A percentile compares a stretch with the other conserved stretches of the same genome.
Evolutionary conservation across 2,113 vertebrate species (phyloP).

Genomic region (Ptilonorhynchus violaceus): DNA sequence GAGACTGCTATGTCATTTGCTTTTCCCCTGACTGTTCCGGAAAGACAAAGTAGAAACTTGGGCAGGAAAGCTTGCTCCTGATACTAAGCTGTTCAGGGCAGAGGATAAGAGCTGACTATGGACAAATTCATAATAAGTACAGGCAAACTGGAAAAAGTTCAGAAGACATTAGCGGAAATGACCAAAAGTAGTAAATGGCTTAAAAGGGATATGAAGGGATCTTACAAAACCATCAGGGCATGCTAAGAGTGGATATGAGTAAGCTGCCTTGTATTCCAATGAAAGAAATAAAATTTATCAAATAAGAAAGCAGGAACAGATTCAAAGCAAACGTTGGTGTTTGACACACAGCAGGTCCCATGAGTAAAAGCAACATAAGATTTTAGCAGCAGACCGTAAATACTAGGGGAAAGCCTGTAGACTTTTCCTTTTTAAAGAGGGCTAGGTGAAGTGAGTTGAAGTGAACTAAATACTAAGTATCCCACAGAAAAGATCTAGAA

Average conservation of each 20-base stretch:
- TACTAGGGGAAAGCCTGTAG: not conserved
- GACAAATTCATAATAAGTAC: not conserved
- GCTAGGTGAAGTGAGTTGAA: not conserved
- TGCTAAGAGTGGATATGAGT: not conserved
- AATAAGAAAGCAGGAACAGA: not conserved
- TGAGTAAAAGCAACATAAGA: not conserved
- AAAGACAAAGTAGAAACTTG: not conserved
- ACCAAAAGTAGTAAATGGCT: not conserved
- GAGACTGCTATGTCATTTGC: not conserved
- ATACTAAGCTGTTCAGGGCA: not conserved
- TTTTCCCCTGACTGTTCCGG: not conserved
- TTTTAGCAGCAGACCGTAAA: not conserved
- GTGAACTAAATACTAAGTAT: not conserved
- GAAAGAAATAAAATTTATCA: not conserved
- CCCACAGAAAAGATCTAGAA: not conserved
- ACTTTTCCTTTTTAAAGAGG: not conserved
- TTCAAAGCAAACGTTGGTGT: not conserved
- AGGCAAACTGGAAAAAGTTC: not conserved
- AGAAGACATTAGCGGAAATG: not conserved
- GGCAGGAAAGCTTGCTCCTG: not conserved
- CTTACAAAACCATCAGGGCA: not conserved
- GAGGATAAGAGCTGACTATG: not conserved
- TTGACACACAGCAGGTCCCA: not conserved
- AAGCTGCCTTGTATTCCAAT: not conserved
- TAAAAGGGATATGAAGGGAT: not conserved